phyloP scores from a whole-genome alignment of 1,140 invertebrate genomes.

The Penaeus chinensis region DNA sequence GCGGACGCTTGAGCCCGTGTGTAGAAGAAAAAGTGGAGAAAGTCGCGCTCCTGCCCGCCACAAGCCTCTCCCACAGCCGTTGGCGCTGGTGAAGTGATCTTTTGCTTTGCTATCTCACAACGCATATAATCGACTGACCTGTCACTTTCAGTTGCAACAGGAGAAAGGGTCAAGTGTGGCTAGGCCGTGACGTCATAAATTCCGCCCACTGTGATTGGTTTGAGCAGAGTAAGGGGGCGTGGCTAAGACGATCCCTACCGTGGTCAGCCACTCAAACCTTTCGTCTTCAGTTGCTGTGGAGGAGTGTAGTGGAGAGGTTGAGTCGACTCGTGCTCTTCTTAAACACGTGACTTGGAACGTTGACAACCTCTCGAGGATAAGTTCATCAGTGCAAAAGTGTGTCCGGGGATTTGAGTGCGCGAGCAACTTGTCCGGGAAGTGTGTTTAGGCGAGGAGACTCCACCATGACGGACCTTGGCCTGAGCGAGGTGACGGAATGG shows the following conservation, averaged over 20 bases:
- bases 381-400: background rate
- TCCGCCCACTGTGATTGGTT: background rate
- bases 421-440: background rate
- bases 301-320: slow-evolving; percentile 32
- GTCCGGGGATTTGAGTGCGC: background rate
- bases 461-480: slow-evolving; percentile 46
- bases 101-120: slow-evolving; percentile 32
- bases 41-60: background rate
- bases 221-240: slow-evolving; percentile 32
- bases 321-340: background rate
- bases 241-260: slow-evolving; percentile 3
- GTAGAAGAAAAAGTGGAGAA: slow-evolving; percentile 28
- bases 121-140: slow-evolving; percentile 52
- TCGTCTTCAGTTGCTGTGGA: slow-evolving; percentile 35
- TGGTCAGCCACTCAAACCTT: background rate
- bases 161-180: slow-evolving; percentile 44
- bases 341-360: slow-evolving; percentile 20
- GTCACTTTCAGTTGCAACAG: slow-evolving; percentile 33
- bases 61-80: background rate
- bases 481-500: slow-evolving; percentile 60
- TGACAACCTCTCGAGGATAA: background rate
- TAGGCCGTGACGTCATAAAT: background rate
- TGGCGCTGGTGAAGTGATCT: slow-evolving; percentile 28
- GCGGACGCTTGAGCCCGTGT: background rate
- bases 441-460: background rate